Conservation (phyloP, 2,888 invertebrate genomes). For the Pasiphila rectangulata region DNA sequence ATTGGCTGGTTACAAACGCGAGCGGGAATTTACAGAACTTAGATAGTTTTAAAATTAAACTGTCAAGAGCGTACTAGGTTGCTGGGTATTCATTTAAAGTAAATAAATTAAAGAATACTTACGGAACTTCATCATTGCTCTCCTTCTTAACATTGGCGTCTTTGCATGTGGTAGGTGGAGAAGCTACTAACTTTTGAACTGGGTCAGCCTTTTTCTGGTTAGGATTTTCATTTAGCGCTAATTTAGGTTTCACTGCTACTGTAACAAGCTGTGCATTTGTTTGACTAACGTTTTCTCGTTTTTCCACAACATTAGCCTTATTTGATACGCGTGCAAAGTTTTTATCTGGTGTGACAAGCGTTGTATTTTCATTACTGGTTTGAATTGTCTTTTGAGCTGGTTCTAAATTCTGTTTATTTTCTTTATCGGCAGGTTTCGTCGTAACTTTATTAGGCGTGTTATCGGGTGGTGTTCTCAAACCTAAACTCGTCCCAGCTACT, state of each 20-base stretch:
- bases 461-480: slow-evolving; percentile 31
- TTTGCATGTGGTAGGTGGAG: slow-evolving; percentile 35
- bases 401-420: slow-evolving; percentile 6
- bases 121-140: slow-evolving; percentile 43
- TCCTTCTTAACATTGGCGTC: slow-evolving; percentile 23
- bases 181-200: slow-evolving; percentile 9
- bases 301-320: not conserved
- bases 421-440: not conserved
- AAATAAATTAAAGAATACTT: slow-evolving; percentile 39
- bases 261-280: not conserved
- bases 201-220: slow-evolving; percentile 18
- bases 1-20: no score
- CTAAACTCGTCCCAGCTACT: slow-evolving; percentile 41
- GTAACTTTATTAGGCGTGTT: not conserved
- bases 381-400: not conserved
- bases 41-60: no score
- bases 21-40: no score
- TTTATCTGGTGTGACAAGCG: not conserved
- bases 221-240: slow-evolving; percentile 1
- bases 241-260: slow-evolving; percentile 6
- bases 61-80: no score
- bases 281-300: slow-evolving; percentile 10
- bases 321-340: not conserved
- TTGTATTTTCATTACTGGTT: not conserved
- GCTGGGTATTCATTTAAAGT: no score